A percentile compares a stretch with the other conserved stretches of the same genome.
These are phyloP conservation scores for Hoplostethus atlanticus DNA, from an alignment of 2,797 vertebrate species.

Conservation along the genomic window DNA sequence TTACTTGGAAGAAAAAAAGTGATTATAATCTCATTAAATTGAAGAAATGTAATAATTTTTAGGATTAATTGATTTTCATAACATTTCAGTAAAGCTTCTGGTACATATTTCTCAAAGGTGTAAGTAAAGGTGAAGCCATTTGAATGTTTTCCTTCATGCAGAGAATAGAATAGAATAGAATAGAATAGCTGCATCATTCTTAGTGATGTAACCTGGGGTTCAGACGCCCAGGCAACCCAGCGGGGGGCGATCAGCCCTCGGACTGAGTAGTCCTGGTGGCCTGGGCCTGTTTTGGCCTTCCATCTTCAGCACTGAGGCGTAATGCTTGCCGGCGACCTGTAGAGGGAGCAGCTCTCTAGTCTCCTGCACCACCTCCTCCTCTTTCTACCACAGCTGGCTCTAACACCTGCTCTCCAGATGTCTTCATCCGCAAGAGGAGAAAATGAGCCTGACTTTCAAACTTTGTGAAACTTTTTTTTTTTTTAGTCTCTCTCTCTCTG, in stretches of 20 bases:
- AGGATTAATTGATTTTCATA: not conserved
- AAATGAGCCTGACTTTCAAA: conserved; percentile 77
- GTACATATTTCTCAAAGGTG: too few species aligned
- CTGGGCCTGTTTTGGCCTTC: conserved; percentile 4
- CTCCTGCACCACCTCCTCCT: conserved; percentile 4
- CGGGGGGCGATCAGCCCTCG: not conserved
- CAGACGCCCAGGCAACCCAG: not conserved
- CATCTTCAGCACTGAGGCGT: conserved; percentile 20
- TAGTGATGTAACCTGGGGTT: not conserved
- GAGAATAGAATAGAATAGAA: not conserved
- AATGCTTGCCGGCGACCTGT: conserved; percentile 51
- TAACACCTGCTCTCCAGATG: conserved; percentile 87
- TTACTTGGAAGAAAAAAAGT: not conserved
- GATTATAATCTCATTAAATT: not conserved
- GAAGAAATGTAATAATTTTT: not conserved
- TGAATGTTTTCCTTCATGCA: not conserved
- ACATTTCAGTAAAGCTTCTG: too few species aligned
- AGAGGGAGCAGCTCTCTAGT: conserved; percentile 76
- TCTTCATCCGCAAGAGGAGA: conserved; percentile 61
- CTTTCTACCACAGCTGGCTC: conserved; percentile 64
- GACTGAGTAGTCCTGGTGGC: conserved; percentile 4
- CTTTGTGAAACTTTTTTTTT: conserved; percentile 52
- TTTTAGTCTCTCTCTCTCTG: not conserved
- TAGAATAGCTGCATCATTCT: not conserved
- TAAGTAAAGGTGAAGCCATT: not conserved